Evolutionary conservation across 2,113 vertebrate genomes (phyloP).

Genomic region (Oryctolagus cuniculus): DNA sequence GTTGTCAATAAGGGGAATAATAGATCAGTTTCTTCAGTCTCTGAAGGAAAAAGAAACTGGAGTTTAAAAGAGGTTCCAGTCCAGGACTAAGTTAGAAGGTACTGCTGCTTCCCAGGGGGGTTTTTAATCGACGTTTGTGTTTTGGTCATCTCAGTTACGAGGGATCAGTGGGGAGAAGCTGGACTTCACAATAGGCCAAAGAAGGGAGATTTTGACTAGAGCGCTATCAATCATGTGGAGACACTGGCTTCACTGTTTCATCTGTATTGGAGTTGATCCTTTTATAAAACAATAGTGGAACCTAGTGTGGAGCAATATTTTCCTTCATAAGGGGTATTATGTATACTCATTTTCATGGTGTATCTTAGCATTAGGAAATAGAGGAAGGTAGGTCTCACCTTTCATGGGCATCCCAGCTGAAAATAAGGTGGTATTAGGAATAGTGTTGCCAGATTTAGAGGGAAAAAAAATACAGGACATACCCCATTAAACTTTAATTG

Average conservation of each 20-base stretch:
- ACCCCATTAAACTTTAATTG: background rate
- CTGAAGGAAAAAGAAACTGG: background rate
- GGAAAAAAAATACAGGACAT: background rate
- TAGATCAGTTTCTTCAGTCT: background rate
- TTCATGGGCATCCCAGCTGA: background rate
- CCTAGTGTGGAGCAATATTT: constrained; percentile 6
- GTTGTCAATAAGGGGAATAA: background rate
- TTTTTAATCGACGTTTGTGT: background rate
- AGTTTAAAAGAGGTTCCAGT: background rate
- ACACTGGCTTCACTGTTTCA: background rate
- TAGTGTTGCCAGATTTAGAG: background rate
- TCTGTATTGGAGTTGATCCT: background rate
- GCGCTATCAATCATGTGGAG: background rate
- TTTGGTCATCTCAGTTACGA: background rate
- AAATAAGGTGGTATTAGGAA: background rate
- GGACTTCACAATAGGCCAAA: background rate
- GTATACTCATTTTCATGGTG: background rate
- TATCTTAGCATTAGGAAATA: background rate
- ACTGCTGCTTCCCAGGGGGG: background rate
- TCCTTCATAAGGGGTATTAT: background rate
- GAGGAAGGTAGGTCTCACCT: background rate
- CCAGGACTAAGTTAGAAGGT: constrained; percentile 5
- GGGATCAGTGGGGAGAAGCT: background rate
- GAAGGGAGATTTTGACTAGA: background rate
- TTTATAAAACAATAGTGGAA: background rate